Conservation (phyloP, 2,113 vertebrate genomes). For the Sinocyclocheilus maitianheensis region DNA sequence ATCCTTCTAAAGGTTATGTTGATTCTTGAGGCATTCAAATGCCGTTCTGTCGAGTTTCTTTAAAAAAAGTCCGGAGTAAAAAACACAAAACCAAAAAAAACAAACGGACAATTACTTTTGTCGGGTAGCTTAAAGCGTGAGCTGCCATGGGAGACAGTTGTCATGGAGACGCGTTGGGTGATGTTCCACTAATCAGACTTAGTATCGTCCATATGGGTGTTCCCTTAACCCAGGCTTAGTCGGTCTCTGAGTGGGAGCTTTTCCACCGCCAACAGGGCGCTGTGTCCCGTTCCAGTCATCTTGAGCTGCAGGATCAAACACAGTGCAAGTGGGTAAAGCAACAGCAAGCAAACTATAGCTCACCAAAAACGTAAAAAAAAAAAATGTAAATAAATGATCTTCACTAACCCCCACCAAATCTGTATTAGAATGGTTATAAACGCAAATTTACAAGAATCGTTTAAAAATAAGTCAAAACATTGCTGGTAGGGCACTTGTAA, state of each 20-base stretch:
- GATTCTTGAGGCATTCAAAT: slow-evolving; percentile 72
- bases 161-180: slow-evolving; percentile 69
- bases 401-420: neutral
- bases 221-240: slow-evolving; percentile 92
- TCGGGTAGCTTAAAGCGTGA: slow-evolving; percentile 80
- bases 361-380: neutral
- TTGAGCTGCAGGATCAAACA: slow-evolving; percentile 77
- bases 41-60: slow-evolving; percentile 65
- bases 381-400: neutral
- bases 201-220: slow-evolving; percentile 95
- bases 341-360: neutral
- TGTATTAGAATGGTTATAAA: neutral
- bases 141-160: slow-evolving; percentile 77
- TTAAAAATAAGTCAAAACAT: neutral
- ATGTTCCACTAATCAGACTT: slow-evolving; percentile 69
- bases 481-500: too few species aligned
- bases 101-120: slow-evolving; percentile 83
- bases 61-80: slow-evolving; percentile 79
- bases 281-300: slow-evolving; percentile 95
- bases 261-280: slow-evolving; percentile 80
- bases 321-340: neutral
- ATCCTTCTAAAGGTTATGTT: slow-evolving; percentile 67
- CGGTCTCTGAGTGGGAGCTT: slow-evolving; percentile 84
- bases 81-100: slow-evolving; percentile 62
- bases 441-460: neutral